Evolutionary conservation across 1,140 invertebrate genomes (phyloP), one percentile per base, ranked within the genome.

Genomic region (Cydia strobilella): DNA sequence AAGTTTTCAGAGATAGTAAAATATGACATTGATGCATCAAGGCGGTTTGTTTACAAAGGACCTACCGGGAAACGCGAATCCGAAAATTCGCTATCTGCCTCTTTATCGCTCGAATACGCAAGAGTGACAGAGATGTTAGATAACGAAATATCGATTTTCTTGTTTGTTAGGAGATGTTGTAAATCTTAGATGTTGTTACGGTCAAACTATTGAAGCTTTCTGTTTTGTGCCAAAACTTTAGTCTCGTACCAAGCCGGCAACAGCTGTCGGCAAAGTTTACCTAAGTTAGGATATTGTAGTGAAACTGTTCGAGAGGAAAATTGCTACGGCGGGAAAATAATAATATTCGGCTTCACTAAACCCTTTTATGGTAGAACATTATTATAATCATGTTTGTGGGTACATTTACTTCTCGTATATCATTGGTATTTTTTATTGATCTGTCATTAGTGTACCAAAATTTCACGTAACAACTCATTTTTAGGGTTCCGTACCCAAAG

Each of bases 141-240:
- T n/a, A n/a, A n/a, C n/a, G n/a, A n/a, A n/a, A n/a, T n/a, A n/a
- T n/a, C n/a, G n/a, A n/a, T n/a, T n/a, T n/a, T n/a, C n/a, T n/a
- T n/a, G n/a, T n/a, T 59, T 23, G 18, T 23, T 59, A 2, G 18
- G 9, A 54, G n/a, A 10, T 23, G n/a, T 20, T n/a, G n/a, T 51
- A 51, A 51, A 51, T 59, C 27, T 18, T 69, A 69, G 48, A 51
- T 51, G 48, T n/a, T 18, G 31, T 35, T 69, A n/a, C 27, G 12
- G 65, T 31, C 27, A 69, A 35, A 31, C 65, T 39, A 69, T 69
- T 18, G 65, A 35, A 69, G 27, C 18, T 69, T 69, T 69, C 31
- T 69, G 65, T 69, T 69, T 69, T 69, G 65, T 69, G 31, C 31
- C 27, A 42, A 69, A 69, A 69, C 10, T 69, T 69, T 69, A 42